A percentile compares a stretch with the other conserved stretches of the same genome.
These are phyloP conservation scores for Carcharodon carcharias DNA, from an alignment of 2,797 vertebrate species.

Conservation along the genomic window DNA sequence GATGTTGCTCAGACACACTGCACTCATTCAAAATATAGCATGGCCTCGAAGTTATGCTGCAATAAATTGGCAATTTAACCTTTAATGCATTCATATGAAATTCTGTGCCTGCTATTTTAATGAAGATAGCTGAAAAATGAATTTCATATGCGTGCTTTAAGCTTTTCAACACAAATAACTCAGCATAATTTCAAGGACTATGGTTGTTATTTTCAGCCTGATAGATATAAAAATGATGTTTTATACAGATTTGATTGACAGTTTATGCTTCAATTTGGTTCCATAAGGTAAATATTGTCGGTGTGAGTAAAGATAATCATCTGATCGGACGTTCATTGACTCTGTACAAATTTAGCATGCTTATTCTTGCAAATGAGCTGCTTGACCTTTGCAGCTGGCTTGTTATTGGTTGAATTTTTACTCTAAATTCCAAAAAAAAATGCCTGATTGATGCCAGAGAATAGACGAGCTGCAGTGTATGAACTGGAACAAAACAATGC, in stretches of 20 bases:
- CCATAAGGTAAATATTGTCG: neutral
- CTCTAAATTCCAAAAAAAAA: neutral
- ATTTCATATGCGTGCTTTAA: neutral
- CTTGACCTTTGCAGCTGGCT: neutral
- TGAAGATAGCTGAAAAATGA: neutral
- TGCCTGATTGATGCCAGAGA: neutral
- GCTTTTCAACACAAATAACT: neutral
- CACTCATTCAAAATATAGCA: neutral
- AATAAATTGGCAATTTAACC: neutral
- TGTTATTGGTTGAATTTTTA: neutral
- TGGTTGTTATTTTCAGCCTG: neutral
- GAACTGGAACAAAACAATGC: neutral
- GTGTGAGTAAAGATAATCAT: neutral
- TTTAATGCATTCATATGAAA: neutral
- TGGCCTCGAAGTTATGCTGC: neutral
- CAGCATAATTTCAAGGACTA: neutral
- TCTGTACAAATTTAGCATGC: neutral
- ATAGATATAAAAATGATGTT: neutral
- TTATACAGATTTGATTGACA: neutral
- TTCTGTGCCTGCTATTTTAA: neutral
- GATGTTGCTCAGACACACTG: neutral
- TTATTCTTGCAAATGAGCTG: neutral
- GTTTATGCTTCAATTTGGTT: neutral
- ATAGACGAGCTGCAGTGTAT: neutral
- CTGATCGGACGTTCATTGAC: neutral